Percentiles rank a stretch among this genome's conserved stretches.
Evolutionary conservation across 2,888 invertebrate species (phyloP).

Genomic region (Notodonta ziczac): DNA sequence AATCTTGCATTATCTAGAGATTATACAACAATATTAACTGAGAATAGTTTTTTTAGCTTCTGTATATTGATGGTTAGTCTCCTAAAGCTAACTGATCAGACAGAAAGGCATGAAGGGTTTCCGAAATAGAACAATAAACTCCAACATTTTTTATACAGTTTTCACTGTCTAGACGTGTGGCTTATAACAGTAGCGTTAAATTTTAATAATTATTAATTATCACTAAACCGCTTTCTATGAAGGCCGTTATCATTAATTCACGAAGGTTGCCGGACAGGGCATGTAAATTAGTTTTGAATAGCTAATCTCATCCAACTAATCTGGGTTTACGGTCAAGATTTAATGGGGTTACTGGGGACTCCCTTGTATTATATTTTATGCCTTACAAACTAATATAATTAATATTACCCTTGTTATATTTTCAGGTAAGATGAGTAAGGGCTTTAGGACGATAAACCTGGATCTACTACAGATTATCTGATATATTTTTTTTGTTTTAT

Average conservation of each 20-base stretch:
- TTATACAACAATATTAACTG: too few species aligned
- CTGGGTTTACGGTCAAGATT: constrained; percentile 6
- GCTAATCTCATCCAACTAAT: constrained; percentile 29
- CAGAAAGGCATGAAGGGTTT: too few species aligned
- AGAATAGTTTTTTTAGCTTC: too few species aligned
- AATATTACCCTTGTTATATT: constrained; percentile 5
- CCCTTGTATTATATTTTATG: constrained; percentile 8
- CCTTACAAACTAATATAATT: constrained; percentile 4
- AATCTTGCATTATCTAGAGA: too few species aligned
- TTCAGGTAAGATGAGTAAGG: constrained; percentile 3
- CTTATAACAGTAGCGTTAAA: neutral
- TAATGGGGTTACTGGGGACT: constrained; percentile 1
- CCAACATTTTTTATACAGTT: too few species aligned
- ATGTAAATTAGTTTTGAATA: constrained; percentile 47
- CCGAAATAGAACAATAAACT: too few species aligned
- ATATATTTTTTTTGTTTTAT: too few species aligned
- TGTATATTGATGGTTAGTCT: too few species aligned
- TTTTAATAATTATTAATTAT: constrained; percentile 5
- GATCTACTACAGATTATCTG: neutral
- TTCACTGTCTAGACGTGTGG: too few species aligned
- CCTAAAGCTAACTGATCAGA: too few species aligned
- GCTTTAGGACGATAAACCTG: neutral
- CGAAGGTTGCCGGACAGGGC: constrained; percentile 13
- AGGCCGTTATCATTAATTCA: constrained; percentile 10
- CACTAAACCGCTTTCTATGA: constrained; percentile 2